Conservation (phyloP, 2,113 vertebrate species). For the Tachysurus vachellii region DNA sequence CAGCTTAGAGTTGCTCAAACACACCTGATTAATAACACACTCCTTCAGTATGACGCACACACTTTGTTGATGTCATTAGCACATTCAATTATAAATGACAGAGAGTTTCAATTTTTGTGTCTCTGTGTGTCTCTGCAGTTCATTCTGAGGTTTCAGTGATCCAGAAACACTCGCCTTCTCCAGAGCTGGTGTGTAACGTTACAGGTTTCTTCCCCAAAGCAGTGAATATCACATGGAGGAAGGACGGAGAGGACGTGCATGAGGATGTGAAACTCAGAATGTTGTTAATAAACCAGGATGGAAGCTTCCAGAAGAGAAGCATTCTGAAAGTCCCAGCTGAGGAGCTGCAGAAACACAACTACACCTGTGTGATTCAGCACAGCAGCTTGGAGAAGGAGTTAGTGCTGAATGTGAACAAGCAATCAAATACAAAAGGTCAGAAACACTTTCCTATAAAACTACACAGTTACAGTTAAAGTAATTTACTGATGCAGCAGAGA, state of each 20-base stretch:
- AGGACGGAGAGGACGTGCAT: conserved; percentile 46
- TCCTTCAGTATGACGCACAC: background rate
- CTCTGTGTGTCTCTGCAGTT: conserved; percentile 19
- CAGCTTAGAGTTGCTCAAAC: background rate
- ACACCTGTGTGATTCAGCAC: conserved; percentile 49
- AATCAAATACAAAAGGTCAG: no score
- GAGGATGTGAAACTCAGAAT: conserved; percentile 52
- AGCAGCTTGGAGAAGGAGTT: conserved; percentile 1
- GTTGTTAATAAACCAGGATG: conserved; percentile 58
- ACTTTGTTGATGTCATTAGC: no score
- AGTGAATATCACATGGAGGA: conserved; percentile 44
- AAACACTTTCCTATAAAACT: no score
- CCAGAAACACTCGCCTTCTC: background rate
- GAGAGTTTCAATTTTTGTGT: no score
- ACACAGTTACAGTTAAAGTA: background rate
- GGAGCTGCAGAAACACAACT: background rate
- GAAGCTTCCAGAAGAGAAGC: conserved; percentile 59
- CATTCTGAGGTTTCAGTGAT: conserved; percentile 31
- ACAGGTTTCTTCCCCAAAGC: conserved; percentile 63
- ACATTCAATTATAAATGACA: no score
- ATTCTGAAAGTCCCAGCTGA: conserved; percentile 33
- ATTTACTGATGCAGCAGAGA: background rate
- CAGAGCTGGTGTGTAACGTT: conserved; percentile 58
- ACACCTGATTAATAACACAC: background rate
- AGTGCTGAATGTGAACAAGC: background rate